Evolutionary conservation across 1,140 invertebrate species (phyloP).

Genomic region (Bombus confusus): DNA sequence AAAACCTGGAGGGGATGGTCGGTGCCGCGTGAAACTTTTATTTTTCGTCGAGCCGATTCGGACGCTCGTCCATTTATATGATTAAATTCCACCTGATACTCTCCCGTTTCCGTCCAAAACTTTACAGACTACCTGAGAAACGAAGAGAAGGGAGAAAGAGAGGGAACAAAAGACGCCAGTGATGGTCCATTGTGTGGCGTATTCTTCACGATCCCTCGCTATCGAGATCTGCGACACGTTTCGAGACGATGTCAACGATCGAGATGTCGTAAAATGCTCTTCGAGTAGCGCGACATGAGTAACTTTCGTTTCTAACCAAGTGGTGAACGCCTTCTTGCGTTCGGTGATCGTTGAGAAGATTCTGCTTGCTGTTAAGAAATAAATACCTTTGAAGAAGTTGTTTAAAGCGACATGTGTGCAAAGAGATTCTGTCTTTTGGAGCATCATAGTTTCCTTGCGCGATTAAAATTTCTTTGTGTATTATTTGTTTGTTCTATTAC

Average conservation of each 20-base stretch:
- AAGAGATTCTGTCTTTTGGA: neutral
- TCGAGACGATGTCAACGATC: constrained; percentile 10
- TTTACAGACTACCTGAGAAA: constrained; percentile 69
- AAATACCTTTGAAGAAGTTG: neutral
- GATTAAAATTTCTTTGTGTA: too few species aligned
- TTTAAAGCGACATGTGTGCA: neutral
- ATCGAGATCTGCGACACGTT: constrained; percentile 26
- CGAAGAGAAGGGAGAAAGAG: neutral
- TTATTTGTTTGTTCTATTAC: too few species aligned
- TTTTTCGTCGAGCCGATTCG: constrained; percentile 56
- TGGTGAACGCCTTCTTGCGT: neutral
- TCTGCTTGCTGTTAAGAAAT: neutral
- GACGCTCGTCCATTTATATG: constrained; percentile 72
- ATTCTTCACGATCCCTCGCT: neutral
- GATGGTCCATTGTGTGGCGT: neutral
- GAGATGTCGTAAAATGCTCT: constrained; percentile 20
- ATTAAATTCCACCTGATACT: constrained; percentile 73
- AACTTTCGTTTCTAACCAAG: neutral
- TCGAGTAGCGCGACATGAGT: neutral
- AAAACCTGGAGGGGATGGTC: neutral
- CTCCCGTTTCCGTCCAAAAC: constrained; percentile 50
- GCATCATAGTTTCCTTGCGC: too few species aligned
- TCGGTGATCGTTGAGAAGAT: neutral
- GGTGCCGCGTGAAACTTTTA: constrained; percentile 64
- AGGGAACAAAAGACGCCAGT: constrained; percentile 12